These are phyloP conservation scores for Acanthochromis polyacanthus DNA, from an alignment of 2,113 vertebrate species.

Conservation along the genomic window DNA sequence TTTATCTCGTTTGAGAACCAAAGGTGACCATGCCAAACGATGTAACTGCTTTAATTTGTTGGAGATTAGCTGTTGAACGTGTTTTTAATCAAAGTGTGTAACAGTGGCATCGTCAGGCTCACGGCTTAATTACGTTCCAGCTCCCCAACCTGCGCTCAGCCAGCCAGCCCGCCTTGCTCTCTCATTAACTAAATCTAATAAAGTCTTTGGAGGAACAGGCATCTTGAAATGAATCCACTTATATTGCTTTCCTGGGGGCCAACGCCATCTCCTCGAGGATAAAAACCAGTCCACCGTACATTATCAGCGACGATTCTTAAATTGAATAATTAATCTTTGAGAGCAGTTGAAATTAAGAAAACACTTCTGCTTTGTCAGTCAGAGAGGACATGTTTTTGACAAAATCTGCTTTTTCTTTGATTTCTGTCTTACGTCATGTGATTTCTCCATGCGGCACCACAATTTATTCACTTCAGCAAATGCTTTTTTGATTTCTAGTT, in stretches of 20 bases:
- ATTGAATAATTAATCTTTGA: slow-evolving; percentile 77
- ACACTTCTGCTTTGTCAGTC: slow-evolving; percentile 17
- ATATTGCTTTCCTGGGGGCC: slow-evolving; percentile 78
- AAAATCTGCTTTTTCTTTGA: not conserved
- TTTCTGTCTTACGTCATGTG: not conserved
- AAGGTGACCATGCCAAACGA: slow-evolving; percentile 68
- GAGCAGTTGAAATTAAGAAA: slow-evolving; percentile 63
- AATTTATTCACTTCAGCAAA: no score
- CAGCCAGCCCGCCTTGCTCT: slow-evolving; percentile 69
- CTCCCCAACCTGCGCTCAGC: slow-evolving; percentile 80
- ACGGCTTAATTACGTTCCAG: slow-evolving; percentile 82
- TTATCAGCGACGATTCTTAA: slow-evolving; percentile 60
- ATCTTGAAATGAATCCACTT: slow-evolving; percentile 82
- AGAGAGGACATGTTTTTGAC: slow-evolving; percentile 10
- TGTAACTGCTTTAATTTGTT: slow-evolving; percentile 79
- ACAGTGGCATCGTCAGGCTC: slow-evolving; percentile 76
- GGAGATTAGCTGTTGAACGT: slow-evolving; percentile 79
- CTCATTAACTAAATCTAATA: slow-evolving; percentile 85
- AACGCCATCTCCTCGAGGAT: slow-evolving; percentile 63
- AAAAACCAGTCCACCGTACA: slow-evolving; percentile 65
- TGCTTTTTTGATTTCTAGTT: no score
- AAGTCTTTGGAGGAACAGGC: slow-evolving; percentile 81
- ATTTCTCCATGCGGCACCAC: no score
- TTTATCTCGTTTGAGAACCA: slow-evolving; percentile 56
- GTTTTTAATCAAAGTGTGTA: slow-evolving; percentile 85